Evolutionary conservation across 2,888 invertebrate genomes (phyloP), one percentile per base, ranked within the genome.

Genomic region (Oxyteleia sp.): DNA sequence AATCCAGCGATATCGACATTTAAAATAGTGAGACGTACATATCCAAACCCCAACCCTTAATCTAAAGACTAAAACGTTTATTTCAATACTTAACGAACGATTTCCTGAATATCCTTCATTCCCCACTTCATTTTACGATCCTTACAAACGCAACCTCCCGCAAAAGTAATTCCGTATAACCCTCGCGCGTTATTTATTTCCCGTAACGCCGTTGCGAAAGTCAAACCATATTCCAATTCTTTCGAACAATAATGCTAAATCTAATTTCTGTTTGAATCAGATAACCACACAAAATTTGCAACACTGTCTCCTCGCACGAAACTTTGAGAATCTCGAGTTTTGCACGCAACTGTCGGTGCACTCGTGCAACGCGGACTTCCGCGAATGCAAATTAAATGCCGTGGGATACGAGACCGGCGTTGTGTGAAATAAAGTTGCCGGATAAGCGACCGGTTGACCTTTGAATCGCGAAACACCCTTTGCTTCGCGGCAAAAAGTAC

Each of bases 361-460:
- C 64, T 72, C 66, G 72, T 59, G 57, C 61, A 66, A 32, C 43
- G 72, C 80, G 64, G 72, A 80, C 85, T 89, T 88, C 86, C 88
- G 84, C 81, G 71, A 88, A 87, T 86, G 87, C 87, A 89, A 89
- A 88, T 89, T 87, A 86, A 84, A 84, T 84, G 82, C 74, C 79
- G 76, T 83, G 81, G 83, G 88, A 87, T 81, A 49, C 86, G 82
- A 85, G 83, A 79, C 83, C 81, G 83, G 61, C 83, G 72, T 66
- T 68, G 79, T 80, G 71, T 68, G 84, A 83, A 76, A 72, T 76
- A 75, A 82, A 79, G 85, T 82, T 82, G 79, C 76, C 59, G 85
- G 81, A 80, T 81, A 85, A 84, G 84, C 85, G 82, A 86, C 80
- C 64, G 82, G 84, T 78, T 81, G 86, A 86, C 85, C 85, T 86